Conservation (phyloP, 2,113 vertebrate genomes). For the Colius striatus region DNA sequence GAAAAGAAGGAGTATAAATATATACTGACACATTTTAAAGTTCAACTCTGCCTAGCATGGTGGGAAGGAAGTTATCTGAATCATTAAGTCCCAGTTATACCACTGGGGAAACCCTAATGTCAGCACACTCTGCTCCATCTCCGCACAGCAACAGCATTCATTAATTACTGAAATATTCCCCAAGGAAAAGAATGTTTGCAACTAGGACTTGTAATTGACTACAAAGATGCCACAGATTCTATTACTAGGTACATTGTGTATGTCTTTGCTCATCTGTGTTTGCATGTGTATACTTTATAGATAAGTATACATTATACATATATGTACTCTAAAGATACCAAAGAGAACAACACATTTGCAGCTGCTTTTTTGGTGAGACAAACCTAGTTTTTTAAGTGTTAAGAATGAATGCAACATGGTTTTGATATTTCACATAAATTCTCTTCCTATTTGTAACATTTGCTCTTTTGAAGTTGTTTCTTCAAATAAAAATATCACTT, state of each 20-base stretch:
- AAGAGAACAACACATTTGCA: not conserved
- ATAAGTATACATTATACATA: not conserved
- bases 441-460: not conserved
- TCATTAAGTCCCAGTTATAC: not conserved
- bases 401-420: not conserved
- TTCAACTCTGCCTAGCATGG: not conserved
- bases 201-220: not conserved
- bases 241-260: not conserved
- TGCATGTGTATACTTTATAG: not conserved
- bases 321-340: not conserved
- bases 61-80: slow-evolving; percentile 35
- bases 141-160: not conserved
- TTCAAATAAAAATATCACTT: not conserved
- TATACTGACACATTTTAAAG: slow-evolving; percentile 51
- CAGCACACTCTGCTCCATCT: slow-evolving; percentile 13
- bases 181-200: not conserved
- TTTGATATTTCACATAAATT: not conserved
- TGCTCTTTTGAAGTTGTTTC: not conserved
- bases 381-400: not conserved
- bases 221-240: not conserved
- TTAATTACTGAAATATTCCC: slow-evolving; percentile 35
- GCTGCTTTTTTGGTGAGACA: not conserved
- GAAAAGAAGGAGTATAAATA: slow-evolving; percentile 59
- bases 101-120: slow-evolving; percentile 48
- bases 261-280: not conserved